phyloP scores from a whole-genome alignment of 2,113 vertebrate species.

The Brachionichthys hirsutus region DNA sequence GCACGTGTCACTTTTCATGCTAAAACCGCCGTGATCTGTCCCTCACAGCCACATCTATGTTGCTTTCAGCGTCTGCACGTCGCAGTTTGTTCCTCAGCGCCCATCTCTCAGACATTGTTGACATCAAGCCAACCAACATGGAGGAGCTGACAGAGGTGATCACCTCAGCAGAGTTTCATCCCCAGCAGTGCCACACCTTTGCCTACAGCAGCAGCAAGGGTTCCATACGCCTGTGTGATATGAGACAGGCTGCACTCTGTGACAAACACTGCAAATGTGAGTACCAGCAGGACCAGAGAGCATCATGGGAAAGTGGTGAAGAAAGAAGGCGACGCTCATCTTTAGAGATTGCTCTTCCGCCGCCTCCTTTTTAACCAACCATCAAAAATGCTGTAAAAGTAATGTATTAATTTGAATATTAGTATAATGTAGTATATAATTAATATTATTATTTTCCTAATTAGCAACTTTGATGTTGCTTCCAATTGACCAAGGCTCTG shows the following conservation, averaged over 20 bases:
- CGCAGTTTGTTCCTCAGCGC: conserved; percentile 77
- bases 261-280: conserved; percentile 96
- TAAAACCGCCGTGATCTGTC: not conserved
- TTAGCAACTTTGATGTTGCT: not conserved
- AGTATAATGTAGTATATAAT: too few species aligned
- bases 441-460: too few species aligned
- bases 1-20: not conserved
- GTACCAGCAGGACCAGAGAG: conserved; percentile 43
- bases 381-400: not conserved
- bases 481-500: not conserved
- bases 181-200: conserved; percentile 93
- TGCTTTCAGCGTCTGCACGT: not conserved
- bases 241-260: conserved; percentile 89
- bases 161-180: conserved; percentile 93
- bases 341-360: too few species aligned
- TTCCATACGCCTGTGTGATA: conserved; percentile 94
- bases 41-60: not conserved
- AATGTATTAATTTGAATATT: not conserved
- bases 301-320: conserved; percentile 3
- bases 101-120: conserved; percentile 88
- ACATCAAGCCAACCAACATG: conserved; percentile 97
- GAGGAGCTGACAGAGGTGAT: conserved; percentile 97
- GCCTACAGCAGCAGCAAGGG: conserved; percentile 99
- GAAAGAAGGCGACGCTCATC: too few species aligned
- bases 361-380: not conserved